Evolutionary conservation across 2,888 invertebrate genomes (phyloP), one percentile per base, ranked within the genome.

Genomic region (Drosophila prostipennis): DNA sequence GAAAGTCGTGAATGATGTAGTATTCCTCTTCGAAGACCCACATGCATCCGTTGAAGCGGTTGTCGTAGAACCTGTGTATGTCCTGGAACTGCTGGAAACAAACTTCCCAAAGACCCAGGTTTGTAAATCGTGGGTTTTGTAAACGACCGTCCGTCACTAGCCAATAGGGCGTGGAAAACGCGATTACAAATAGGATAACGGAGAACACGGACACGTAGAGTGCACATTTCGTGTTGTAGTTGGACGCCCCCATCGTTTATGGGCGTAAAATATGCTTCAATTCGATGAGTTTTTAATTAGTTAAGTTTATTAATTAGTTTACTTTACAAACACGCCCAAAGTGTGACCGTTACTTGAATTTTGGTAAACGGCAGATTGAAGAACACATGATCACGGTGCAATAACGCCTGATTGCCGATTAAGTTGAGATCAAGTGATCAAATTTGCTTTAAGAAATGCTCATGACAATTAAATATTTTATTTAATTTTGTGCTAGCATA

Each of bases 21-120:
- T 97, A 98, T 92, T 99, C 98, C 91, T 98, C 98, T 92, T 98
- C 97, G 89, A 98, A 98, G 69, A 99, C 96, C 98, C 98, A 99
- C 96, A 98, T 98, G 90, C 99, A 99, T 0, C 97, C 97, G 14
- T 93, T 94, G 86, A 97, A 97, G 56, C 93, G 93, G 6, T 95
- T 95, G 87, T 98, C 97, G 92, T 98, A 98, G 91, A 95, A 94
- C 77, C 96, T 95, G 79, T 96, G 95, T 5, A 96, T 95, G 90
- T 98, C 98, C 92, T 96, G 95, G 90, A 98, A 98, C 46, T 96
- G 94, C 82, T 95, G 94, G 86, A 99, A 97, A 91, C 99, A 99
- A 4, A 98, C 97, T 92, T 98, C 96, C 99, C 99, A 99, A 37
- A 99, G 93, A 34, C 99, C 99, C 67, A 97, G 94, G 92, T 95